Percentiles rank a stretch among this genome's conserved stretches.
Evolutionary conservation across 2,888 invertebrate genomes (phyloP).

Genomic region (Hanleya hanleyi): DNA sequence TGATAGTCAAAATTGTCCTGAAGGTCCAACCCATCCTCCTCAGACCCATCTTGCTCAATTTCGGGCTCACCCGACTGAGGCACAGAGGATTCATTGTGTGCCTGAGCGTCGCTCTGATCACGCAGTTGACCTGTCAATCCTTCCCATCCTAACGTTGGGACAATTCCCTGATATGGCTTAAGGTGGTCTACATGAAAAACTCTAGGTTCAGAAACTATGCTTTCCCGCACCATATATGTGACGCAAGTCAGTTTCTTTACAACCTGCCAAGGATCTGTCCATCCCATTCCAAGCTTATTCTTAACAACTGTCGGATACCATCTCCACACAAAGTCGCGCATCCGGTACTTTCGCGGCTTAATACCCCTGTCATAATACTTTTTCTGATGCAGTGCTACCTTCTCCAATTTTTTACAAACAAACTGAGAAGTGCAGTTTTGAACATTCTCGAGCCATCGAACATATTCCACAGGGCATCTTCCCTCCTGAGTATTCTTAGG

Average conservation of each 20-base stretch:
- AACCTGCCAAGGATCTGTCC: conserved; percentile 27
- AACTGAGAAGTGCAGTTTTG: neutral
- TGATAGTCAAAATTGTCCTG: too few species aligned
- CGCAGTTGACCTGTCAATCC: too few species aligned
- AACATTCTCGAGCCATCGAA: conserved; percentile 14
- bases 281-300: conserved; percentile 22
- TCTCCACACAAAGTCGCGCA: conserved; percentile 24
- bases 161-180: conserved; percentile 19
- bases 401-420: conserved; percentile 6
- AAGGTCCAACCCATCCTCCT: too few species aligned
- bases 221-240: conserved; percentile 13
- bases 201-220: neutral
- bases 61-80: too few species aligned
- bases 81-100: too few species aligned
- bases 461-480: conserved; percentile 14
- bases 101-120: too few species aligned
- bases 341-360: conserved; percentile 12
- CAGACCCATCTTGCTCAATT: too few species aligned
- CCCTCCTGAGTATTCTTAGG: neutral
- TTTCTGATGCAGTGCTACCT: conserved; percentile 17
- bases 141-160: too few species aligned
- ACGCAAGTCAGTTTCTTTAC: conserved; percentile 9
- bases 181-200: conserved; percentile 26
- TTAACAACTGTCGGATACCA: conserved; percentile 25
- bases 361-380: conserved; percentile 13